Evolutionary conservation across 2,113 vertebrate genomes (phyloP).

Genomic region (Lagenorhynchus albirostris): DNA sequence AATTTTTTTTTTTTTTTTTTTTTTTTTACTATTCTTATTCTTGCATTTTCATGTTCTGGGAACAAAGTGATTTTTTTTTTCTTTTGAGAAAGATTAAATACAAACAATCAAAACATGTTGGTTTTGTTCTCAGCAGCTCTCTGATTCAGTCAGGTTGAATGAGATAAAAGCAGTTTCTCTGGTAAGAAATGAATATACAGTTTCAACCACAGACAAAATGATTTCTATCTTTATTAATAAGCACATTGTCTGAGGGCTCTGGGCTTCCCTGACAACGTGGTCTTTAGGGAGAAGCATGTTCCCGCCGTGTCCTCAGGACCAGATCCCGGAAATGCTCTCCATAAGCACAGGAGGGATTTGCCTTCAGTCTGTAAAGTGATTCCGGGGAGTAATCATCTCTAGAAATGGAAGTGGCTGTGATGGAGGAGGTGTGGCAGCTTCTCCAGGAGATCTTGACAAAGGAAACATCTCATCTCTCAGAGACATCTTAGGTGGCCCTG

Average conservation of each 20-base stretch:
- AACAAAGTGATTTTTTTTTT: background rate
- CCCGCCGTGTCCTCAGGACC: background rate
- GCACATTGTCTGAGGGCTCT: background rate
- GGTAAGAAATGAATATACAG: background rate
- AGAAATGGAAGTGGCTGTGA: background rate
- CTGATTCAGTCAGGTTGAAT: background rate
- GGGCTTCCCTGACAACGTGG: background rate
- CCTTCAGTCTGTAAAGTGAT: background rate
- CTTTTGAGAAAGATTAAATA: background rate
- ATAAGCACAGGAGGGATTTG: background rate
- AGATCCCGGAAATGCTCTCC: background rate
- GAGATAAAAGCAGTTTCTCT: background rate
- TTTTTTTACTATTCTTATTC: background rate
- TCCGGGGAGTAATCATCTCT: background rate
- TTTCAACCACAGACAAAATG: background rate
- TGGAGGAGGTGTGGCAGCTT: background rate
- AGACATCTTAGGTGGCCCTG: background rate
- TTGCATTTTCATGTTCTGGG: background rate
- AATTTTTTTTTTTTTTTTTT: too few species aligned
- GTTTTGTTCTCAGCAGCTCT: background rate
- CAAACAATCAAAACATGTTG: background rate
- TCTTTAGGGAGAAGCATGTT: background rate
- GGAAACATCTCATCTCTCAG: background rate
- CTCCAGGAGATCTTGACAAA: background rate
- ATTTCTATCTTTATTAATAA: background rate